These are phyloP conservation scores for Beris morrisii DNA, from an alignment of 2,888 invertebrate genomes.

Conservation along the genomic window DNA sequence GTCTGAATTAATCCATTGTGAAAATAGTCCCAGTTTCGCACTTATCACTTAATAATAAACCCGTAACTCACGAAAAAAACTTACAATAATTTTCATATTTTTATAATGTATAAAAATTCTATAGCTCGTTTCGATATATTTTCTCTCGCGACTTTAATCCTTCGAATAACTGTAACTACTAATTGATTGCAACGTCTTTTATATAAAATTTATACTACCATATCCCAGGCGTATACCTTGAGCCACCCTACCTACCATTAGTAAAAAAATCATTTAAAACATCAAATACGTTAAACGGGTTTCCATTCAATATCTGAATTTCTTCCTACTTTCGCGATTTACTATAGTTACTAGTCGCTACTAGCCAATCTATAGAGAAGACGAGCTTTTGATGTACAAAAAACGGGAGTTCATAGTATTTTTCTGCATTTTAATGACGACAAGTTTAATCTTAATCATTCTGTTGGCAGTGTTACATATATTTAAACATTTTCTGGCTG, in stretches of 20 bases:
- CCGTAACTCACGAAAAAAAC: neutral
- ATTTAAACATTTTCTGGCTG: too few relatives aligned
- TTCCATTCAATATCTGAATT: constrained; percentile 1
- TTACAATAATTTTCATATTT: constrained; percentile 15
- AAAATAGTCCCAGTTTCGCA: too few relatives aligned
- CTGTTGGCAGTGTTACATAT: too few relatives aligned
- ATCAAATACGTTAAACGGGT: neutral
- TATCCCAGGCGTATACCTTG: neutral
- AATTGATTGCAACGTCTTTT: constrained; percentile 13
- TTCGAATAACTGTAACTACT: constrained; percentile 5
- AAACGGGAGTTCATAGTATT: constrained; percentile 6
- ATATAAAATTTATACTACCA: neutral
- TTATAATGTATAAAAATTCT: too few relatives aligned
- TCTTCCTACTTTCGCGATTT: constrained; percentile 20
- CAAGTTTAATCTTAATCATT: too few relatives aligned
- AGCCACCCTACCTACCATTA: constrained; percentile 23
- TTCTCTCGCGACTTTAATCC: neutral
- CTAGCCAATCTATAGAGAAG: constrained; percentile 1
- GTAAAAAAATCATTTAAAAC: neutral
- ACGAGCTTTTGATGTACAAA: constrained; percentile 12
- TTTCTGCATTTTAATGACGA: neutral
- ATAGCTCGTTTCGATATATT: neutral
- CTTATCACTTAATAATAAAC: too few relatives aligned
- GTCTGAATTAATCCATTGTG: too few relatives aligned
- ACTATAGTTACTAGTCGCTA: constrained; percentile 5